Base-by-base conservation (phyloP, 2,888 invertebrate genomes). In the Zhengitettix transpicula region DNA sequence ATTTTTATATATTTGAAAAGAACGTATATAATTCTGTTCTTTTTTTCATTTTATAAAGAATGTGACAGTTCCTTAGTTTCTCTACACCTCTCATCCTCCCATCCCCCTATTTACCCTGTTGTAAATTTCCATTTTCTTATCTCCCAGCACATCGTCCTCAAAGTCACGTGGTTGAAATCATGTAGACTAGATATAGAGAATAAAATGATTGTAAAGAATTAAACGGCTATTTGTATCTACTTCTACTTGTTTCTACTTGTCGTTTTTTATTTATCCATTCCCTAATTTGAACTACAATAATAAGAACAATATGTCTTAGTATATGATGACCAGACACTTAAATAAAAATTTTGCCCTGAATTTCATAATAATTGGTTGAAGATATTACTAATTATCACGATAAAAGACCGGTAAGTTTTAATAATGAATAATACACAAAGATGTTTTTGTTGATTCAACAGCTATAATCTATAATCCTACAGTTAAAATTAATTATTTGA, bases 191-290 rank as follows among this genome's bases (percentile, higher is more conserved):
- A 61, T 15, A 58, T 61, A 61, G 55, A 58, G 44, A 55, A 55
- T 58, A 58, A 54, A 61, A 56, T 56, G 58, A 61, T 58, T 61
- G 61, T 58, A 61, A 55, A 52, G 55, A 58, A 60, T 55, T 52
- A 51, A 58, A 52, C n/a, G 28, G 28, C 28, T 28, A 28, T 28
- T n/a, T 28, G 16, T 40, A 40, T 57, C 51, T 57, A 14, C 28
- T 40, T 40, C 10, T 40, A 55, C 10, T 55, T 55, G 47, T 47
- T n/a, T 47, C 2, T 47, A 8, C 2, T 11, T 14, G 14, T 47
- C 47, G 8, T 47, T 47, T 47, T 47, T n/a, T 47, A 12, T 3
- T 47, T 47, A 47, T 14, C 47, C 12, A 47, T 47, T n/a, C n/a
- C 47, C 47, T 8, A 8, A 47, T 47, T 2, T 47, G n/a, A 8